A percentile compares a stretch with the other conserved stretches of the same genome.
Conservation (phyloP, 2,888 invertebrate genomes). For the Drosophila monieri region DNA sequence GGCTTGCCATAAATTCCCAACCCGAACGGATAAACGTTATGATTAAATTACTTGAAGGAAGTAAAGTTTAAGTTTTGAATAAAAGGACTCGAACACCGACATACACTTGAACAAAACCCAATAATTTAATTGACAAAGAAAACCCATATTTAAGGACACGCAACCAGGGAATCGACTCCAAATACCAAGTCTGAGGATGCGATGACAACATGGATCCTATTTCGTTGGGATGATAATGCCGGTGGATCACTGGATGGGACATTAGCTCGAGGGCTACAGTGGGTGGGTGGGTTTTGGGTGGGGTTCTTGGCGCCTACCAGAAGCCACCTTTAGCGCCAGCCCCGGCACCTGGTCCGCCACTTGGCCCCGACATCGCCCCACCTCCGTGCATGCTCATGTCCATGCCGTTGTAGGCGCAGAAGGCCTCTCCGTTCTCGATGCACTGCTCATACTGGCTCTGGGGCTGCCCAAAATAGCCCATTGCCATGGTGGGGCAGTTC, state of each 20-base stretch:
- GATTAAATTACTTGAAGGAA: not conserved
- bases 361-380: not conserved
- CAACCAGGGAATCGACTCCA: not conserved
- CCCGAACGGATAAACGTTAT: not conserved
- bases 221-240: not conserved
- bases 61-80: no score
- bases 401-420: slow-evolving; percentile 34
- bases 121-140: not conserved
- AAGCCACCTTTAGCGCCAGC: slow-evolving; percentile 6
- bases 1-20: slow-evolving; percentile 20
- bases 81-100: no score
- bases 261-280: not conserved
- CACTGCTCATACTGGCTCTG: slow-evolving; percentile 10
- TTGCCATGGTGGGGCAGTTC: not conserved
- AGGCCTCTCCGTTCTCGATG: slow-evolving; percentile 22
- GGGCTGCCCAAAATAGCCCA: not conserved
- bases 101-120: no score
- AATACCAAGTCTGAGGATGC: slow-evolving; percentile 1
- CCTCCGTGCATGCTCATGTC: slow-evolving; percentile 1
- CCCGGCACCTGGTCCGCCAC: not conserved
- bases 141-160: not conserved
- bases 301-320: slow-evolving; percentile 1
- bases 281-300: slow-evolving; percentile 11
- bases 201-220: not conserved
- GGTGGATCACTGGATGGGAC: not conserved